A percentile compares a stretch with the other conserved stretches of the same genome.
Conservation (phyloP, 2,113 vertebrate species). For the Chloropsis hardwickii region DNA sequence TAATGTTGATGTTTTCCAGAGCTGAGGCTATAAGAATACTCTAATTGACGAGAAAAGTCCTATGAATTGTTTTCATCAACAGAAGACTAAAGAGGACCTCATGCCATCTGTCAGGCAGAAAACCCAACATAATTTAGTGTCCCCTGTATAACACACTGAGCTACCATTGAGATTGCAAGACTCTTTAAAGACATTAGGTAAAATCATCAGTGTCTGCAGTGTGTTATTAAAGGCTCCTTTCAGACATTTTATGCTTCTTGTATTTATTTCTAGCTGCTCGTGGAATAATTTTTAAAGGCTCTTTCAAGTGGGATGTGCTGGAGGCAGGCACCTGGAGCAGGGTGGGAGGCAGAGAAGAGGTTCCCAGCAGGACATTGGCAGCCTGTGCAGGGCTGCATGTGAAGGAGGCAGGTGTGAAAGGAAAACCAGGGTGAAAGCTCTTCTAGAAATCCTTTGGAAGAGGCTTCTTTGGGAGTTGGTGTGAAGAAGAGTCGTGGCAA, state of each 20-base stretch:
- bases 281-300: background rate
- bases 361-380: background rate
- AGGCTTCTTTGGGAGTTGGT: background rate
- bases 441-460: background rate
- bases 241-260: background rate
- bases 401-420: background rate
- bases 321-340: background rate
- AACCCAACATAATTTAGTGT: background rate
- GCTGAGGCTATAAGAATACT: background rate
- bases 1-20: background rate
- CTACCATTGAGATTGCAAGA: background rate
- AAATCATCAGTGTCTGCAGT: background rate
- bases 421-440: background rate
- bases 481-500: background rate
- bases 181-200: background rate
- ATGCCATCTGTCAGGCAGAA: background rate
- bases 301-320: background rate
- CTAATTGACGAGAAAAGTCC: background rate
- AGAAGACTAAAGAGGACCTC: background rate
- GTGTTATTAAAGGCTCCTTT: background rate
- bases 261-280: background rate
- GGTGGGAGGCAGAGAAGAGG: background rate
- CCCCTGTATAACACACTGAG: background rate
- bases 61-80: background rate
- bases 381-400: rapidly evolving